Evolutionary conservation across 1,140 invertebrate genomes (phyloP), one percentile per base, ranked within the genome.

Genomic region (Zaprionus africanus): DNA sequence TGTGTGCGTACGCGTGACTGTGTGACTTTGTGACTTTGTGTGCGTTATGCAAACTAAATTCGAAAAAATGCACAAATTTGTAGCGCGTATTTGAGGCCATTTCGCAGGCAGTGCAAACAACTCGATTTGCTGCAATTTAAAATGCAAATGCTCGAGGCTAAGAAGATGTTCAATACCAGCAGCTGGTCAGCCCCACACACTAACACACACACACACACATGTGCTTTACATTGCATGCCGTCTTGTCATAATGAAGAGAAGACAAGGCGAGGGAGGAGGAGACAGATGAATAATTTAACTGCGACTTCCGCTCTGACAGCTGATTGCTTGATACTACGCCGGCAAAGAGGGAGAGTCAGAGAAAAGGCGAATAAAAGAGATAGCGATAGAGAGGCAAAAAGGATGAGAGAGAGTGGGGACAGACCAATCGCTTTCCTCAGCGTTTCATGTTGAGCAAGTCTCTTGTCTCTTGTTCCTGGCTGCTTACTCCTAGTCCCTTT

Each of bases 81-180:
- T 68, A 78, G 57, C 80, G 80, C 79, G 71, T 67, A 61, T 73
- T 64, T 65, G 36, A 34, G 80, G 78, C 60, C 76, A 78, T 72
- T 76, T 76, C 46, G 49, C 72, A 58, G 79, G 70, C 81, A 90
- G 73, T 87, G 84, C 84, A 87, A 87, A 88, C 83, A 81, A 65
- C 19, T 76, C 75, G 69, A 78, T 78, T 76, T 76, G 74, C 75
- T 78, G 84, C 81, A 88, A 88, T 88, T 88, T 88, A 88, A 90
- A 90, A 88, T 88, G 84, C 81, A 88, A 88, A 88, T 88, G 81
- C 78, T 60, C 68, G 66, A 84, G 84, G 84, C 81, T 85, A 88
- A 87, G 73, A 51, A 70, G 71, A 46, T 74, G 76, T 54, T 66
- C 54, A 58, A 41, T 46, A 43, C 76, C 58, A 41, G 59, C 51